A percentile compares a stretch with the other conserved stretches of the same genome.
Evolutionary conservation across 2,113 vertebrate species (phyloP).

Genomic region (Pluvianellus socialis): DNA sequence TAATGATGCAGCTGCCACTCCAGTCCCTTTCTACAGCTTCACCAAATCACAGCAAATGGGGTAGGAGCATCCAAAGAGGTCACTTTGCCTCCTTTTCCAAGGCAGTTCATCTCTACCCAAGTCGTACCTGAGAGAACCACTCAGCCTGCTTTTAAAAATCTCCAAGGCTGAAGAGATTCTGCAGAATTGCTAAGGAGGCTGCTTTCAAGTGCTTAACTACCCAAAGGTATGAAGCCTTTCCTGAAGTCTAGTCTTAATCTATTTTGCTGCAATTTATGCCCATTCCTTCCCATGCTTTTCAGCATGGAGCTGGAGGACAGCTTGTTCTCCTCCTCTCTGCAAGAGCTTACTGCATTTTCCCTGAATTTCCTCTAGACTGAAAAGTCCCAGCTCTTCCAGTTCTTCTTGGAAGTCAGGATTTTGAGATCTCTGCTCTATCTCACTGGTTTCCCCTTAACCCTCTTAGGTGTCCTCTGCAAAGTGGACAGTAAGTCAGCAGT

Average conservation of each 20-base stretch:
- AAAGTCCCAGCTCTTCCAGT: background rate
- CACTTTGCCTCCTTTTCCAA: background rate
- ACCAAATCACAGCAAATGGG: background rate
- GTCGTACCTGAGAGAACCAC: background rate
- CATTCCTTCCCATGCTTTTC: background rate
- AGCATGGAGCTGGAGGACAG: background rate
- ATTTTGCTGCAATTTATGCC: background rate
- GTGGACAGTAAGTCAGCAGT: background rate
- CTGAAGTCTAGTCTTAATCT: background rate
- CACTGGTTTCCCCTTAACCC: background rate
- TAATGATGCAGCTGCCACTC: background rate
- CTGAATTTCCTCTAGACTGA: background rate
- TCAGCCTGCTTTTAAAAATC: background rate
- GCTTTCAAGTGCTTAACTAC: conserved; percentile 12
- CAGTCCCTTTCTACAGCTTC: background rate
- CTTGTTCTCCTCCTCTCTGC: background rate
- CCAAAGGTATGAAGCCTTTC: background rate
- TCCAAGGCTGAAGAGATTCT: background rate
- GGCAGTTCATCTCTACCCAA: background rate
- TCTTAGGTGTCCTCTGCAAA: background rate
- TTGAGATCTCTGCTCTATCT: background rate
- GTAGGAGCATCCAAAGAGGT: background rate
- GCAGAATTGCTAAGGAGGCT: background rate
- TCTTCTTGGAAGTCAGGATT: background rate
- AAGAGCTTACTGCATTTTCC: background rate